Evolutionary conservation across 2,888 invertebrate genomes (phyloP).

Genomic region (Scelioninae gen. 1): DNA sequence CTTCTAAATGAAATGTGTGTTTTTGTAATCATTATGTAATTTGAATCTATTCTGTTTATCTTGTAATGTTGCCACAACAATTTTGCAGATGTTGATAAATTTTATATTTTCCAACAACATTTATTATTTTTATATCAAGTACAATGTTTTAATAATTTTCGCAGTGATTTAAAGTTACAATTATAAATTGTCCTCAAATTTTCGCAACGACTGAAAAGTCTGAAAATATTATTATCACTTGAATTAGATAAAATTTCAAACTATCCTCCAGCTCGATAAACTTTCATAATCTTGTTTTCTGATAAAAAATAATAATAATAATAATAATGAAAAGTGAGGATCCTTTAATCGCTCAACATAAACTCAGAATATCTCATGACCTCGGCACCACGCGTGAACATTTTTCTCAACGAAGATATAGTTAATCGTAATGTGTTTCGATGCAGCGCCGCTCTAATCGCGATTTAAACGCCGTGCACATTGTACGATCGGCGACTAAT

Average conservation of each 20-base stretch:
- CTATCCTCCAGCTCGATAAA: slow-evolving; percentile 22
- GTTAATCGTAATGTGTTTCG: slow-evolving; percentile 56
- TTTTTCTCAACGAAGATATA: slow-evolving; percentile 53
- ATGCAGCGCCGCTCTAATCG: slow-evolving; percentile 58
- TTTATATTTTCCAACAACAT: no score
- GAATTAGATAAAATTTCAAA: neutral
- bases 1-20: no score
- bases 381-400: slow-evolving; percentile 36
- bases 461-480: slow-evolving; percentile 45
- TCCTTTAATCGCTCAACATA: slow-evolving; percentile 13
- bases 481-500: slow-evolving; percentile 55
- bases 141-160: neutral
- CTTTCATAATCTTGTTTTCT: slow-evolving; percentile 41
- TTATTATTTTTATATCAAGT: neutral
- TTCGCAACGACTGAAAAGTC: neutral
- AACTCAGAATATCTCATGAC: slow-evolving; percentile 38
- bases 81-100: no score
- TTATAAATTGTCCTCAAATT: no score
- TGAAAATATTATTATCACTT: neutral
- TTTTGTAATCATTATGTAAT: neutral
- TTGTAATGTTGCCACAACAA: no score
- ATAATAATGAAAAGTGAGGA: slow-evolving; percentile 15
- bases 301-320: slow-evolving; percentile 13
- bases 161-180: no score
- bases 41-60: neutral